These are phyloP conservation scores for Anniella stebbinsi DNA, from an alignment of 2,797 vertebrate species.

Conservation along the genomic window DNA sequence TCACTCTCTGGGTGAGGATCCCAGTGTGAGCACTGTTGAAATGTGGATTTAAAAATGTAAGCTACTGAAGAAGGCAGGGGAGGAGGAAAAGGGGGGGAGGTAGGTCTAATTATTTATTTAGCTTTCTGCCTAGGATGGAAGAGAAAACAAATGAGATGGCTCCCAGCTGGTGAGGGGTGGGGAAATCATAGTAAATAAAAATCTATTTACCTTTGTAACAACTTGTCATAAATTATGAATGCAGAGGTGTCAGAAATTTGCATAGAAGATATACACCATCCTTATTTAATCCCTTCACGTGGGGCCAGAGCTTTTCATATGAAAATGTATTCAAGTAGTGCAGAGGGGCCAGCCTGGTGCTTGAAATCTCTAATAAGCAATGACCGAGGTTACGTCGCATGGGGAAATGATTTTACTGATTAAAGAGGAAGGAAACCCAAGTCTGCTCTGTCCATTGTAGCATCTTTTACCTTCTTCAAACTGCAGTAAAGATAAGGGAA, in stretches of 20 bases:
- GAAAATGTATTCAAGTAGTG: constrained; percentile 65
- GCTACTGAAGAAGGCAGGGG: neutral
- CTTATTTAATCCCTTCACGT: constrained; percentile 68
- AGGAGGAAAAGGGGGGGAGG: too few relatives aligned
- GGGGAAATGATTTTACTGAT: constrained; percentile 6
- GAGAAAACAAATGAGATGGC: constrained; percentile 42
- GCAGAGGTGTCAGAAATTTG: constrained; percentile 63
- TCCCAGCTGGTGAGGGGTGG: constrained; percentile 59
- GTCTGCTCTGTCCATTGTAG: neutral
- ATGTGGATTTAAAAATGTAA: neutral
- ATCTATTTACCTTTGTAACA: constrained; percentile 71
- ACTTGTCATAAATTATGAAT: constrained; percentile 71
- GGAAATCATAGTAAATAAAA: constrained; percentile 69
- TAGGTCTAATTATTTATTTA: constrained; percentile 35
- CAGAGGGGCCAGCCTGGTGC: constrained; percentile 56
- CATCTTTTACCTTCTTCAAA: neutral
- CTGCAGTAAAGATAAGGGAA: neutral
- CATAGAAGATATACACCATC: constrained; percentile 64
- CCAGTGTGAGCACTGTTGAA: neutral
- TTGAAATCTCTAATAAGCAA: constrained; percentile 58
- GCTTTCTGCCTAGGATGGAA: constrained; percentile 59
- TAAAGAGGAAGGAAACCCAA: constrained; percentile 1
- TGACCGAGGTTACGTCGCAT: neutral
- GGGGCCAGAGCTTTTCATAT: constrained; percentile 66
- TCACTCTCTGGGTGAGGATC: neutral